Evolutionary conservation across 2,113 vertebrate genomes (phyloP).

Genomic region (Rhegmatorhina hoffmannsi): DNA sequence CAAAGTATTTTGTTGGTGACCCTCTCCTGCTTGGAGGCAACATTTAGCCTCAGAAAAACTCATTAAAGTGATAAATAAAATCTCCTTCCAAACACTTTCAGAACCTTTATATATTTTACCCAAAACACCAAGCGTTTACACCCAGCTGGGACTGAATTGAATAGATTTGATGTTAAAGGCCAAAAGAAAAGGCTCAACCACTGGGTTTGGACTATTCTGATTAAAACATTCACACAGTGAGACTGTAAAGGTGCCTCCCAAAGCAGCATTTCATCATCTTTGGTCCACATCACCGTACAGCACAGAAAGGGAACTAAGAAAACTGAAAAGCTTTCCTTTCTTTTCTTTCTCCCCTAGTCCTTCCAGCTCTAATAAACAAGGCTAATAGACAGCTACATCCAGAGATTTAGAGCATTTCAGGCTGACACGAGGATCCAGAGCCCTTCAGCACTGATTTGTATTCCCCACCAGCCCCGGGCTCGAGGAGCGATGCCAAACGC

Average conservation of each 20-base stretch:
- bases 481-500: not conserved
- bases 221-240: not conserved
- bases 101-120: not conserved
- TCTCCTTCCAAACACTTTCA: not conserved
- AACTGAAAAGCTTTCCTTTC: not conserved
- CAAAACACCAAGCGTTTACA: not conserved
- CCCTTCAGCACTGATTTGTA: not conserved
- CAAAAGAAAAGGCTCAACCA: not conserved
- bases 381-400: not conserved
- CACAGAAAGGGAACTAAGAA: not conserved
- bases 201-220: not conserved
- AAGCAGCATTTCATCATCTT: not conserved
- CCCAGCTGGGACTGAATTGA: not conserved
- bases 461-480: not conserved
- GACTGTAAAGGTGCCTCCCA: not conserved
- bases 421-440: not conserved
- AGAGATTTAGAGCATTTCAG: not conserved
- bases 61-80: not conserved
- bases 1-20: not conserved
- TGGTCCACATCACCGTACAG: rapidly evolving
- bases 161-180: not conserved
- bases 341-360: not conserved
- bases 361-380: not conserved
- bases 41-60: not conserved
- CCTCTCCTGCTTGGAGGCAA: not conserved